Conservation (phyloP, 1,140 invertebrate species). For the Manduca sexta region DNA sequence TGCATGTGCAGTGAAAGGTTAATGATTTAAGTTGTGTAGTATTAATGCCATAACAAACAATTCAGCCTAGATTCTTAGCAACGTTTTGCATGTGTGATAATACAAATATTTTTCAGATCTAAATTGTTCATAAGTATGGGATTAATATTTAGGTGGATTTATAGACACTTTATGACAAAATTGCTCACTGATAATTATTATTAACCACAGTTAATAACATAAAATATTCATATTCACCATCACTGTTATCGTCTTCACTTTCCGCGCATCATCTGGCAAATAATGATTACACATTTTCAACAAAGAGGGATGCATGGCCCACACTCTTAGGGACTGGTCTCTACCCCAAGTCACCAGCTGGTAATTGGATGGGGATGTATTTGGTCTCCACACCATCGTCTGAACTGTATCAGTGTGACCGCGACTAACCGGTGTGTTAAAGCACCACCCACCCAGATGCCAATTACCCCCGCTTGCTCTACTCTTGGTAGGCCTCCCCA, state of each 20-base stretch:
- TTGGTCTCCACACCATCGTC: constrained; percentile 94
- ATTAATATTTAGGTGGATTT: no score
- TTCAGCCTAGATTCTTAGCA: no score
- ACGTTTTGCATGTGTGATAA: no score
- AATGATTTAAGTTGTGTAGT: no score
- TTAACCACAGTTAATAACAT: no score
- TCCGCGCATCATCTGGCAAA: constrained; percentile 70
- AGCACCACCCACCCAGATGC: constrained; percentile 63
- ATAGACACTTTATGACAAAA: no score
- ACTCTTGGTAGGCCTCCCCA: constrained; percentile 67
- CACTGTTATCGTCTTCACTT: constrained; percentile 63
- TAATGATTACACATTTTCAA: constrained; percentile 81
- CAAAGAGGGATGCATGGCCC: constrained; percentile 89
- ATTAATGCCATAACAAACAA: no score
- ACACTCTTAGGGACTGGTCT: constrained; percentile 93
- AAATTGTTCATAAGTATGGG: no score
- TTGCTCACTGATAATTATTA: no score
- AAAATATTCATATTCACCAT: no score
- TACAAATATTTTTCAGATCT: no score
- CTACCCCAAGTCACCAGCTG: constrained; percentile 97
- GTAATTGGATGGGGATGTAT: constrained; percentile 79
- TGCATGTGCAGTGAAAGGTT: no score
- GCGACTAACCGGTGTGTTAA: constrained; percentile 79
- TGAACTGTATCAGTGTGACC: constrained; percentile 95
- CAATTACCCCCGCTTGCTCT: constrained; percentile 69